Evolutionary conservation across 1,140 invertebrate genomes (phyloP).

Genomic region (Kradibia gibbosae): DNA sequence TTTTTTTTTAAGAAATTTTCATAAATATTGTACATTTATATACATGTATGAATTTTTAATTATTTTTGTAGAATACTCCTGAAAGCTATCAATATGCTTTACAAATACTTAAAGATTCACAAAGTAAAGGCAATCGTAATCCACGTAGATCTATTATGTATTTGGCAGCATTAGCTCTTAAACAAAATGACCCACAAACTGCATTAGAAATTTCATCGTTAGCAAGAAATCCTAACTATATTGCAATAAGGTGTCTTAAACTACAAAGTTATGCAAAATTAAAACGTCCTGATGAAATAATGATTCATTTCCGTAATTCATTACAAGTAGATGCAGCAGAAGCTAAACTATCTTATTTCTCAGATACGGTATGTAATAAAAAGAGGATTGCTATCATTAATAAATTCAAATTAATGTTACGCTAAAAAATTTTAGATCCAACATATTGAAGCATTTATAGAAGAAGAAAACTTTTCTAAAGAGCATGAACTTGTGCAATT

Average conservation of each 20-base stretch:
- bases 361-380: slow-evolving; percentile 67
- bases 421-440: slow-evolving; percentile 66
- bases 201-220: slow-evolving; percentile 78
- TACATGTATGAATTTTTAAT: neutral
- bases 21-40: slow-evolving; percentile 3
- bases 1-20: neutral
- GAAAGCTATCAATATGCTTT: slow-evolving; percentile 79
- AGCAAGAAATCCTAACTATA: slow-evolving; percentile 75
- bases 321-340: slow-evolving; percentile 70
- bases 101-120: slow-evolving; percentile 76
- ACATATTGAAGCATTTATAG: slow-evolving; percentile 63
- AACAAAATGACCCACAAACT: slow-evolving; percentile 78
- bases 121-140: slow-evolving; percentile 72
- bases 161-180: slow-evolving; percentile 78
- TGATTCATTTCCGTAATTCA: slow-evolving; percentile 75
- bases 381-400: neutral
- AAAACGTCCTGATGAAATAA: slow-evolving; percentile 77
- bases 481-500: slow-evolving; percentile 68
- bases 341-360: slow-evolving; percentile 71
- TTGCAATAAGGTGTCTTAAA: slow-evolving; percentile 80
- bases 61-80: slow-evolving; percentile 78
- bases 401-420: slow-evolving; percentile 14
- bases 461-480: slow-evolving; percentile 62
- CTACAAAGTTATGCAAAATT: slow-evolving; percentile 76
- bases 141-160: slow-evolving; percentile 77